A percentile compares a stretch with the other conserved stretches of the same genome.
Conservation (phyloP, 2,888 invertebrate species). For the Dendrolimus pini region DNA sequence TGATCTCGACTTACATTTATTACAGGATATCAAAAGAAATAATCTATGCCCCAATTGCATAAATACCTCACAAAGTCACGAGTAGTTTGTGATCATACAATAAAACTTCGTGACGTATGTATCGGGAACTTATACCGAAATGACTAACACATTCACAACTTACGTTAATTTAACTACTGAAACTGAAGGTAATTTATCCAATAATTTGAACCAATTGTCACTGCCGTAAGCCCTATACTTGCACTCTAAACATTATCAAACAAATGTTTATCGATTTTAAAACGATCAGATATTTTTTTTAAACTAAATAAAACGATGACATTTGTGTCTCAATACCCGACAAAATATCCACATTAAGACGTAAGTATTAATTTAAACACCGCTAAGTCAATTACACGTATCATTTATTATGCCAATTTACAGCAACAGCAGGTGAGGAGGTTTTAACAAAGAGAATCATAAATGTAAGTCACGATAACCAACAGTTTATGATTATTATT, state of each 20-base stretch:
- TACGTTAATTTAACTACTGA: no score
- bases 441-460: conserved; percentile 19
- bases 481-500: conserved; percentile 31
- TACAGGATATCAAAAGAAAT: conserved; percentile 20
- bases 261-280: no score
- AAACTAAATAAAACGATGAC: background rate
- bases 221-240: no score
- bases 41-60: conserved; percentile 5
- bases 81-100: no score
- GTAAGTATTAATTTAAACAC: conserved; percentile 8
- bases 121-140: no score
- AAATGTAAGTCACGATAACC: conserved; percentile 35
- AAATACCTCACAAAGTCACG: background rate
- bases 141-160: no score
- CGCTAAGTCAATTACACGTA: conserved; percentile 15
- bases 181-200: no score
- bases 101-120: no score
- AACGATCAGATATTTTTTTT: no score
- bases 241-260: no score
- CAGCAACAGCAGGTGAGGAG: conserved; percentile 17
- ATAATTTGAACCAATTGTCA: no score
- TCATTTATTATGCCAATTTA: conserved; percentile 31
- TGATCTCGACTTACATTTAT: conserved; percentile 21
- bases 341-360: conserved; percentile 12
- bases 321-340: background rate